Conservation (phyloP, 2,797 vertebrate species). For the Acrossocheilus fasciatus region DNA sequence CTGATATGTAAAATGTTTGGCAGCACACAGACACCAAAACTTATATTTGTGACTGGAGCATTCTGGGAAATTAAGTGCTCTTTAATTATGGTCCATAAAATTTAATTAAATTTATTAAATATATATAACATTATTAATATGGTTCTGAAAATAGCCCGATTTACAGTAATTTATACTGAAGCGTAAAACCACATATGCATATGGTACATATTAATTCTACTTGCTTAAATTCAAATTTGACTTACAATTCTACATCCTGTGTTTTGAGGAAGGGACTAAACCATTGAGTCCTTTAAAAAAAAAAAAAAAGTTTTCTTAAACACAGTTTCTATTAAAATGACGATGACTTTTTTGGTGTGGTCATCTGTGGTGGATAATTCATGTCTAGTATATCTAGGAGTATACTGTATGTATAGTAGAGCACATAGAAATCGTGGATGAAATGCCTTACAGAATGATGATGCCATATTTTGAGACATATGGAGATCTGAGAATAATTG, state of each 20-base stretch:
- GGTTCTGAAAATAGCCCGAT: not conserved
- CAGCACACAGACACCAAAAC: not conserved
- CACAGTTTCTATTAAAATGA: not conserved
- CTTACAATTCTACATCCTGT: slow-evolving; percentile 6
- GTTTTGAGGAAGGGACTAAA: not conserved
- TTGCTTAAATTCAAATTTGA: not conserved
- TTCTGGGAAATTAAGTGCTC: not conserved
- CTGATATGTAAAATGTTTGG: not conserved
- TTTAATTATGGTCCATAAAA: not conserved
- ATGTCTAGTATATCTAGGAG: not conserved
- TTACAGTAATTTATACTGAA: not conserved
- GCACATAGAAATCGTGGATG: slow-evolving; percentile 26
- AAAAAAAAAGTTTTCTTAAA: not conserved
- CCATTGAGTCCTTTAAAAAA: not conserved
- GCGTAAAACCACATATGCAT: not conserved
- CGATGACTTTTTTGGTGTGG: not conserved
- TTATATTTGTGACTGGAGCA: not conserved
- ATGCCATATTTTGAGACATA: slow-evolving; percentile 30
- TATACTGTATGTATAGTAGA: slow-evolving; percentile 7
- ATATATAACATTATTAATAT: not conserved
- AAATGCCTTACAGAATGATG: slow-evolving; percentile 52
- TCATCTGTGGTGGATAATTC: not conserved
- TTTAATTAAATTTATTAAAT: not conserved
- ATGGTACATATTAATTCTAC: not conserved
- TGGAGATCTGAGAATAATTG: not conserved